A percentile compares a stretch with the other conserved stretches of the same genome.
Evolutionary conservation across 2,797 vertebrate genomes (phyloP).

Genomic region (Syngnathus acus): DNA sequence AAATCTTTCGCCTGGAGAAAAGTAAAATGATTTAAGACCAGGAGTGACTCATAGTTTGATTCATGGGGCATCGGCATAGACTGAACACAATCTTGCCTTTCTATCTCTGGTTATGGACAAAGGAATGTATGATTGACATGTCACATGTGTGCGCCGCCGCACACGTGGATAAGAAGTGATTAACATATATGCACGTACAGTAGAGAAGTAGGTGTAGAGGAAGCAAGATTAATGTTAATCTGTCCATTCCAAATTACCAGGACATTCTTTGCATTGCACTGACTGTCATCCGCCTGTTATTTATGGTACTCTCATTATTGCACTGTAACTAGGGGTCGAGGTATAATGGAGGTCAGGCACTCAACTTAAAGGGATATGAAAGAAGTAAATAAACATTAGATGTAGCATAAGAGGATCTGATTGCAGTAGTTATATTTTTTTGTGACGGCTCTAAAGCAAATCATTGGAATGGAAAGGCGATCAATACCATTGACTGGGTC

Average conservation of each 20-base stretch:
- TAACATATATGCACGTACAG: constrained; percentile 4
- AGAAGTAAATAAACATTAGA: not conserved
- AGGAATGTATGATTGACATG: constrained; percentile 44
- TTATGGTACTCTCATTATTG: constrained; percentile 43
- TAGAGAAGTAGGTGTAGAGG: constrained; percentile 1
- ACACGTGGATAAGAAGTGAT: constrained; percentile 10
- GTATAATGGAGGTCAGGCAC: constrained; percentile 34
- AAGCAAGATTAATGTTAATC: constrained; percentile 46
- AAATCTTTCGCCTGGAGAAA: no score
- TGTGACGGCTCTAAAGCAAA: not conserved
- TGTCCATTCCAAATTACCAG: constrained; percentile 29
- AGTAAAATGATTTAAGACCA: not conserved
- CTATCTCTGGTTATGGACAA: constrained; percentile 49
- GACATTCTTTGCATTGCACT: constrained; percentile 45
- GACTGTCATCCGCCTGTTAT: constrained; percentile 34
- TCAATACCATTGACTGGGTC: constrained; percentile 42
- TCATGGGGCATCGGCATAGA: constrained; percentile 56
- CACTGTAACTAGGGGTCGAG: constrained; percentile 37
- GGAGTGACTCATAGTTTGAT: constrained; percentile 43
- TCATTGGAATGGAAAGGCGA: constrained; percentile 6
- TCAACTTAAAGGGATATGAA: constrained; percentile 9
- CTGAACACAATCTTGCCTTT: constrained; percentile 63
- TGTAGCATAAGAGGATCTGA: not conserved
- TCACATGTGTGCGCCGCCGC: constrained; percentile 12
- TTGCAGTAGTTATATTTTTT: not conserved